phyloP scores from a whole-genome alignment of 2,797 vertebrate genomes.

The Diglossa cyanea region DNA sequence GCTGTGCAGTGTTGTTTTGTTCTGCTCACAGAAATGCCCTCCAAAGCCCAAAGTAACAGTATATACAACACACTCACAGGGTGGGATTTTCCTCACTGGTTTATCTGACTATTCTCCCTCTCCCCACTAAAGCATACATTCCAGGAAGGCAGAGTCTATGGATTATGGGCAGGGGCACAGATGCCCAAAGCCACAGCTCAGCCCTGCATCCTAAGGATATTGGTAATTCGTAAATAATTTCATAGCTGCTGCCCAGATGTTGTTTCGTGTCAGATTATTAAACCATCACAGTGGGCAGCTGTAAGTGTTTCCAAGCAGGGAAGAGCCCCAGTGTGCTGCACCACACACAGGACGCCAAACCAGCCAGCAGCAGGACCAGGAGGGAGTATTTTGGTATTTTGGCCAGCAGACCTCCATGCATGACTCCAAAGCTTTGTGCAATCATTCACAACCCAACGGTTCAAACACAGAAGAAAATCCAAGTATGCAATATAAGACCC shows the following conservation, averaged over 20 bases:
- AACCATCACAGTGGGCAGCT: background rate
- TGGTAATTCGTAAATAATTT: background rate
- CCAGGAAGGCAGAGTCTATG: background rate
- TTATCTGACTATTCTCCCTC: background rate
- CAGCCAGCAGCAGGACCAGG: background rate
- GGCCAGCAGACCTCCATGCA: background rate
- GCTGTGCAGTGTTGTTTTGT: conserved; percentile 57
- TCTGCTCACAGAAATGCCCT: conserved; percentile 53
- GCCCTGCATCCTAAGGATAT: background rate
- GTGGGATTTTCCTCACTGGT: background rate
- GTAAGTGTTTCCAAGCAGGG: background rate
- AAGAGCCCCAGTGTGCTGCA: background rate
- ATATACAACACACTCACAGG: background rate
- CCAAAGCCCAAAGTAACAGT: conserved; percentile 48
- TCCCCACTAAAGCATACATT: fast-evolving
- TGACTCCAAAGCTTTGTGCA: background rate
- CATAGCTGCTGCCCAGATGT: background rate
- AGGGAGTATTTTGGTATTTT: background rate
- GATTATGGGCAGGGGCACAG: background rate
- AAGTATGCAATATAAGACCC: fast-evolving
- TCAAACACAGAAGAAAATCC: background rate
- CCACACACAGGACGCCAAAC: fast-evolving
- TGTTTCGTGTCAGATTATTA: background rate
- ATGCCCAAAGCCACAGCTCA: background rate
- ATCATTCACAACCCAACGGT: fast-evolving